phyloP scores from a whole-genome alignment of 2,113 vertebrate genomes.

The Dicaeum eximium region DNA sequence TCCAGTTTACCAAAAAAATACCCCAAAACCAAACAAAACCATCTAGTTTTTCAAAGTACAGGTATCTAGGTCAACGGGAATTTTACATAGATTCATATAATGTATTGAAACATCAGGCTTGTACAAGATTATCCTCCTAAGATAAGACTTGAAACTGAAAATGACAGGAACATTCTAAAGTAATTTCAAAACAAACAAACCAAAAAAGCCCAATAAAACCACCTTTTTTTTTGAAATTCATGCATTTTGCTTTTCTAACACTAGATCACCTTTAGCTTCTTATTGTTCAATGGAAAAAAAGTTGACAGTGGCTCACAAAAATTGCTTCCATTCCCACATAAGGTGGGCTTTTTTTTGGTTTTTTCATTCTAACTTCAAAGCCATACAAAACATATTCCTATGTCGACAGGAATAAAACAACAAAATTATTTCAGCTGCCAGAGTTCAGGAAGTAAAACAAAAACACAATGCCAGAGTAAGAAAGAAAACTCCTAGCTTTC shows the following conservation, averaged over 20 bases:
- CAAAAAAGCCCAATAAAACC: background rate
- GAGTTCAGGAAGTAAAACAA: constrained; percentile 65
- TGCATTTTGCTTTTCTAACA: background rate
- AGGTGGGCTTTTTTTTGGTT: background rate
- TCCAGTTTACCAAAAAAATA: background rate
- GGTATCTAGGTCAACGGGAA: background rate
- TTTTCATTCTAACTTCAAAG: background rate
- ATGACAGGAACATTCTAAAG: background rate
- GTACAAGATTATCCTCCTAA: background rate
- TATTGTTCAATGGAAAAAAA: background rate
- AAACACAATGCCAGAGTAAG: constrained; percentile 48
- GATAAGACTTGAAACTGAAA: background rate
- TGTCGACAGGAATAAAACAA: constrained; percentile 47
- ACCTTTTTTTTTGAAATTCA: background rate
- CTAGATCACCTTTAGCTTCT: background rate
- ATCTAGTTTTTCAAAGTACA: background rate
- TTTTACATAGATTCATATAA: background rate
- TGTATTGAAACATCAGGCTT: background rate
- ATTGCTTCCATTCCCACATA: background rate
- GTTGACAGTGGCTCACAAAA: background rate
- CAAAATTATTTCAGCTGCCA: constrained; percentile 71
- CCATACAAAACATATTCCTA: constrained; percentile 48
- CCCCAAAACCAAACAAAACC: background rate
- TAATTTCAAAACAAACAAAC: background rate
- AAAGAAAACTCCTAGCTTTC: constrained; percentile 35